These are phyloP conservation scores for Leptinotarsa defecta DNA, from an alignment of 1,140 invertebrate species.

Conservation along the genomic window DNA sequence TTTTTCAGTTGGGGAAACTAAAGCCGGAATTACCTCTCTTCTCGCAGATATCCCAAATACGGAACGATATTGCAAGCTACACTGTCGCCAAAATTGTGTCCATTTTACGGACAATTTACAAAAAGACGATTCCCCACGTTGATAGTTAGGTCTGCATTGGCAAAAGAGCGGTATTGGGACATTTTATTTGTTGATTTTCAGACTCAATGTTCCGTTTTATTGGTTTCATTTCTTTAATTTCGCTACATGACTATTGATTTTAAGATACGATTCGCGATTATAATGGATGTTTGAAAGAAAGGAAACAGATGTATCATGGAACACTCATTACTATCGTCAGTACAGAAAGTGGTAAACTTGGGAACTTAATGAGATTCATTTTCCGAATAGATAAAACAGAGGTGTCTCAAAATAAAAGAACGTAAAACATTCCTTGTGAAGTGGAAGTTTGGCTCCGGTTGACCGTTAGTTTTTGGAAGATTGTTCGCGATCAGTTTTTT, in stretches of 20 bases:
- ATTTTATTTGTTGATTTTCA: conserved; percentile 20
- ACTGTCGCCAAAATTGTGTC: conserved; percentile 15
- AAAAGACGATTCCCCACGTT: conserved; percentile 13
- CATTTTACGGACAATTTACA: conserved; percentile 17
- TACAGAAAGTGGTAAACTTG: neutral
- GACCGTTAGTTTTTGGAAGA: too few species aligned
- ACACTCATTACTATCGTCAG: neutral
- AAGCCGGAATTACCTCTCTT: neutral
- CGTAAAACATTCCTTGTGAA: too few species aligned
- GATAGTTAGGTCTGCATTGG: conserved; percentile 5
- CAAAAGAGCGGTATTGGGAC: conserved; percentile 4
- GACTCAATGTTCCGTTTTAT: conserved; percentile 8
- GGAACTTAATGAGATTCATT: neutral
- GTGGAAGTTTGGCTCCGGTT: too few species aligned
- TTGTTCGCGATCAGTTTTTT: too few species aligned
- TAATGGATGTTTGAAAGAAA: neutral
- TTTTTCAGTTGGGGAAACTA: conserved; percentile 1
- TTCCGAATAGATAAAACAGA: neutral
- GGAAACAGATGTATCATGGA: neutral
- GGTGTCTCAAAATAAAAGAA: too few species aligned
- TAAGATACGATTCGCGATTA: neutral
- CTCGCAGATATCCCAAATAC: neutral
- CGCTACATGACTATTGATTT: conserved; percentile 12
- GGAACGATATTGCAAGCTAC: neutral
- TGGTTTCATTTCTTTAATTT: conserved; percentile 20